Evolutionary conservation across 2,888 invertebrate genomes (phyloP).

Genomic region (Teleogryllus oceanicus): DNA sequence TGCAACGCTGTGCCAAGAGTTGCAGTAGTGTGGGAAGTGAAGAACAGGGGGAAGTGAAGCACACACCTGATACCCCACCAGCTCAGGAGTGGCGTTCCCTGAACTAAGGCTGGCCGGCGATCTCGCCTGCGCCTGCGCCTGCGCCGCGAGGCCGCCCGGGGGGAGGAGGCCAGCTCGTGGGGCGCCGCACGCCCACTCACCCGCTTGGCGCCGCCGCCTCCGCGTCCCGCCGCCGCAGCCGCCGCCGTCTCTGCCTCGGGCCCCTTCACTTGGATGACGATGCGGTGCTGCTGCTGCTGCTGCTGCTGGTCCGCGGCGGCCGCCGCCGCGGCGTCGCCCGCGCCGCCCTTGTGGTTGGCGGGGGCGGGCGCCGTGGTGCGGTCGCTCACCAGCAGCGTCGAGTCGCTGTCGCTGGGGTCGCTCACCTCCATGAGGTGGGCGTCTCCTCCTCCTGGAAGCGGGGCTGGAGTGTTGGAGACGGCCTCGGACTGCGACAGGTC

Average conservation of each 20-base stretch:
- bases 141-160: slow-evolving; percentile 55
- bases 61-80: slow-evolving; percentile 58
- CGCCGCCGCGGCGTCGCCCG: slow-evolving; percentile 44
- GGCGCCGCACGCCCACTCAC: background rate
- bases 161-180: slow-evolving; percentile 60
- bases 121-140: background rate
- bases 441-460: slow-evolving; percentile 82
- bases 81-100: slow-evolving; percentile 51
- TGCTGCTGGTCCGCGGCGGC: too few relatives aligned
- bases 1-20: too few relatives aligned
- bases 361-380: slow-evolving; percentile 30
- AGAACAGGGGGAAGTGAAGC: background rate
- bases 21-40: background rate
- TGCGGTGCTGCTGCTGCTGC: slow-evolving; percentile 60
- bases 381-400: slow-evolving; percentile 74
- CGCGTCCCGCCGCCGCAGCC: background rate
- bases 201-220: slow-evolving; percentile 46
- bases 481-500: slow-evolving; percentile 82
- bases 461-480: slow-evolving; percentile 84
- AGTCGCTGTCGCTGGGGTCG: slow-evolving; percentile 86
- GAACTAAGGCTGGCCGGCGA: slow-evolving; percentile 27
- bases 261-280: slow-evolving; percentile 71
- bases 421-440: slow-evolving; percentile 79
- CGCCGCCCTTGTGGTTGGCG: slow-evolving; percentile 20
- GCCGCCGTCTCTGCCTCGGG: slow-evolving; percentile 22